A percentile compares a stretch with the other conserved stretches of the same genome.
phyloP scores from a whole-genome alignment of 2,888 invertebrate species.

The Harpagoxenus sublaevis region DNA sequence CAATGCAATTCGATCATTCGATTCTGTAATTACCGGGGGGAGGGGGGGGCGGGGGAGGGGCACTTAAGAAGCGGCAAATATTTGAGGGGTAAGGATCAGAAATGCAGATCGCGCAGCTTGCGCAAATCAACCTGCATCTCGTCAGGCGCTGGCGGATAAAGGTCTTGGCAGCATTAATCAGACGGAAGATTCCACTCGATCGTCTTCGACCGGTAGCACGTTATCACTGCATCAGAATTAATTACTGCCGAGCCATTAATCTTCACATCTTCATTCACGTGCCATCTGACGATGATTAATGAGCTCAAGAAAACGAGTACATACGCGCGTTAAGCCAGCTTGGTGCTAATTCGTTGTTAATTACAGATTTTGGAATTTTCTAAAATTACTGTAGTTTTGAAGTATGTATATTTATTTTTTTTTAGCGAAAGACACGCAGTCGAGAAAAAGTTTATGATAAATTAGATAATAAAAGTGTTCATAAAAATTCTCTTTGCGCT shows the following conservation, averaged over 20 bases:
- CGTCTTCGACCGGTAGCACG: conserved; percentile 14
- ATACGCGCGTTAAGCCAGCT: not conserved
- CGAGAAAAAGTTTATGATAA: not conserved
- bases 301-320: conserved; percentile 16
- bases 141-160: not conserved
- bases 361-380: conserved; percentile 4
- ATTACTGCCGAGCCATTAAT: conserved; percentile 32
- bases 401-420: not conserved
- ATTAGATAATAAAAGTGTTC: not conserved
- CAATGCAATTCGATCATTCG: not conserved
- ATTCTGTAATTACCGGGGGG: not conserved
- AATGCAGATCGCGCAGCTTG: not conserved
- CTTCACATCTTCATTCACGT: conserved; percentile 31
- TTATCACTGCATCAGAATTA: conserved; percentile 31
- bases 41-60: too few species aligned
- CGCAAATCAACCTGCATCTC: not conserved
- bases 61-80: not conserved
- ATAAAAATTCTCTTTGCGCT: not conserved
- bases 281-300: conserved; percentile 29
- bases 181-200: conserved; percentile 5
- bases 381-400: not conserved
- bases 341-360: not conserved
- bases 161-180: not conserved
- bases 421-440: not conserved
- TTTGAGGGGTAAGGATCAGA: not conserved